Conservation (phyloP, 2,113 vertebrate species). For the Ardeotis arabs region DNA sequence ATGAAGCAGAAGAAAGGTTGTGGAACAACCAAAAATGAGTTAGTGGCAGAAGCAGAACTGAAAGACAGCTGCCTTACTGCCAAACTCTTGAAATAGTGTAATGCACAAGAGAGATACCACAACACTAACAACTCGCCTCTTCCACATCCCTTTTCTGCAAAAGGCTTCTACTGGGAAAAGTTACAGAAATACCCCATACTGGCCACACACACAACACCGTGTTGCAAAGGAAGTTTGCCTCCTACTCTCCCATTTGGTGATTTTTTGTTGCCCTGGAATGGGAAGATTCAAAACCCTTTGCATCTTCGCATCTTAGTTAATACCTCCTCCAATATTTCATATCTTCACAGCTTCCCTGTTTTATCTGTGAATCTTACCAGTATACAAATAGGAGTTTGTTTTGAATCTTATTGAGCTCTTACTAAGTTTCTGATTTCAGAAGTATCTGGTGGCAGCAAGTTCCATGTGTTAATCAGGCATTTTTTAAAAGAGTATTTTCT, state of each 20-base stretch:
- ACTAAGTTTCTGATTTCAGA: neutral
- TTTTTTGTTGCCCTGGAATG: neutral
- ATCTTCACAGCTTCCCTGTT: neutral
- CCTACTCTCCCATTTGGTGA: neutral
- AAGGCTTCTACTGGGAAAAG: neutral
- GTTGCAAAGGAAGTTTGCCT: neutral
- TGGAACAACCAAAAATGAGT: neutral
- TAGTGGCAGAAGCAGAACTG: neutral
- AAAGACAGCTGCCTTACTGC: neutral
- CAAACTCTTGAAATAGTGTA: neutral
- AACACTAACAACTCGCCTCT: neutral
- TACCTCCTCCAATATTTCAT: neutral
- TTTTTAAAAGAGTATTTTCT: slow-evolving; percentile 24
- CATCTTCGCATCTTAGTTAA: neutral
- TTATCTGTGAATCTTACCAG: neutral
- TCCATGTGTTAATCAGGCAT: neutral
- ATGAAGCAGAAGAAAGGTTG: neutral
- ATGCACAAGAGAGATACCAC: neutral
- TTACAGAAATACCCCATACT: neutral
- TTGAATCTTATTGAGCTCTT: neutral
- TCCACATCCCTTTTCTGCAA: neutral
- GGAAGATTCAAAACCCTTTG: neutral
- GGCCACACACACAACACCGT: fast-evolving
- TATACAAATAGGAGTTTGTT: neutral
- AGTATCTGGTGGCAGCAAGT: neutral